A percentile compares a stretch with the other conserved stretches of the same genome.
Evolutionary conservation across 2,888 invertebrate species (phyloP).

Genomic region (Hyles lineata): DNA sequence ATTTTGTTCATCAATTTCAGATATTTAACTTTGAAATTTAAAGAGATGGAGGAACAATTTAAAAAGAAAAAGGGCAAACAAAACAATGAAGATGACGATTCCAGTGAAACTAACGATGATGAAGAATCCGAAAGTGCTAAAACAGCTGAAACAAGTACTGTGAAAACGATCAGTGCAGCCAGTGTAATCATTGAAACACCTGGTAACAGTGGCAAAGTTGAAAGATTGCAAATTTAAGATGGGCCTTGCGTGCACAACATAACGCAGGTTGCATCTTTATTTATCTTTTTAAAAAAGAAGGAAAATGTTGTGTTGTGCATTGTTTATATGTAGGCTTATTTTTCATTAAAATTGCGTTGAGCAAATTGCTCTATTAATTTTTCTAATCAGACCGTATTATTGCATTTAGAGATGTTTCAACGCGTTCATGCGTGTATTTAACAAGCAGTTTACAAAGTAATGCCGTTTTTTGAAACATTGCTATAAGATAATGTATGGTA

Average conservation of each 20-base stretch:
- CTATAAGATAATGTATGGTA: neutral
- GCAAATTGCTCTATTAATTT: slow-evolving; percentile 8
- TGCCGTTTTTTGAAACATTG: neutral
- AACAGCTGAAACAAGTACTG: slow-evolving; percentile 41
- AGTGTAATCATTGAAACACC: slow-evolving; percentile 71
- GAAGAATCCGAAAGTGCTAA: slow-evolving; percentile 47
- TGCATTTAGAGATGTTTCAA: slow-evolving; percentile 7
- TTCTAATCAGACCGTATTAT: neutral
- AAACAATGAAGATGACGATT: slow-evolving; percentile 57
- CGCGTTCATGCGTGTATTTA: neutral
- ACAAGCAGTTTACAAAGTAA: neutral
- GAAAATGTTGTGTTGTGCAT: neutral
- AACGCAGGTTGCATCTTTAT: neutral
- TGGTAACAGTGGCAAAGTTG: slow-evolving; percentile 75
- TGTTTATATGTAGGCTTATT: neutral
- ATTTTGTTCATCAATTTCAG: slow-evolving; percentile 67
- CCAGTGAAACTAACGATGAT: slow-evolving; percentile 51
- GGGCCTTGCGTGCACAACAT: neutral
- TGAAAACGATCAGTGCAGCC: slow-evolving; percentile 59
- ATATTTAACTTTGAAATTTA: slow-evolving; percentile 92
- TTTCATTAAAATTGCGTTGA: neutral
- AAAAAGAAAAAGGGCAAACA: slow-evolving; percentile 87
- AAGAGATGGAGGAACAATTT: slow-evolving; percentile 94
- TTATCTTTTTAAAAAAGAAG: neutral
- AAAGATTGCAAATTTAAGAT: slow-evolving; percentile 57